Evolutionary conservation across 2,888 invertebrate species (phyloP).

Genomic region (Acanthosepion esculentum): DNA sequence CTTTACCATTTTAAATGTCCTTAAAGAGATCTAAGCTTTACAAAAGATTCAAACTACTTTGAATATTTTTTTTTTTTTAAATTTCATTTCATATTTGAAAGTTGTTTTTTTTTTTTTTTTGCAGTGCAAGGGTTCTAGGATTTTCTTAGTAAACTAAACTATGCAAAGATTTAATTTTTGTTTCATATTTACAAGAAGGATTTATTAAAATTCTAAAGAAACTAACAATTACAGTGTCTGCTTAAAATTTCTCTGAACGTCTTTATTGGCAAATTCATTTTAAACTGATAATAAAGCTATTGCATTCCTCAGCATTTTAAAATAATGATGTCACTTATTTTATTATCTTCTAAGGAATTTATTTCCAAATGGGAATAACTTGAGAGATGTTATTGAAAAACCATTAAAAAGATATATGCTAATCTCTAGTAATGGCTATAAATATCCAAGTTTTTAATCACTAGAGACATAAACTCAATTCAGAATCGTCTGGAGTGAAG

Average conservation of each 20-base stretch:
- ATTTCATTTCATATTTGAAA: background rate
- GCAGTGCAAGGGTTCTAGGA: background rate
- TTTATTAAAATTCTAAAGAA: background rate
- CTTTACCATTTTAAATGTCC: no score
- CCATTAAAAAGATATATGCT: background rate
- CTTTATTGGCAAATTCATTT: background rate
- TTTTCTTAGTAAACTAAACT: background rate
- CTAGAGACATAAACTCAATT: background rate
- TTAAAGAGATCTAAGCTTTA: no score
- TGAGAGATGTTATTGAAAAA: background rate
- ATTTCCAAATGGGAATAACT: slow-evolving; percentile 5
- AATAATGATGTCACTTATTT: background rate
- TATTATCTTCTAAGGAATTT: background rate
- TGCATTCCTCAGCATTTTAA: background rate
- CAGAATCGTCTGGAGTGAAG: background rate
- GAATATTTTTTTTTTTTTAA: background rate
- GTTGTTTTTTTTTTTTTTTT: background rate
- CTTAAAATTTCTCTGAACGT: background rate
- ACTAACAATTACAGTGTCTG: background rate
- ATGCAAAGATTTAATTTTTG: background rate
- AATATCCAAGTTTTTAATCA: slow-evolving; percentile 14
- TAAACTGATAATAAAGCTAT: background rate
- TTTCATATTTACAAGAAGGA: background rate
- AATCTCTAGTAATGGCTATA: background rate
- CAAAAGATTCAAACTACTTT: background rate